Percentiles rank a stretch among this genome's conserved stretches.
Evolutionary conservation across 2,797 vertebrate genomes (phyloP).

Genomic region (Chromis chromis): DNA sequence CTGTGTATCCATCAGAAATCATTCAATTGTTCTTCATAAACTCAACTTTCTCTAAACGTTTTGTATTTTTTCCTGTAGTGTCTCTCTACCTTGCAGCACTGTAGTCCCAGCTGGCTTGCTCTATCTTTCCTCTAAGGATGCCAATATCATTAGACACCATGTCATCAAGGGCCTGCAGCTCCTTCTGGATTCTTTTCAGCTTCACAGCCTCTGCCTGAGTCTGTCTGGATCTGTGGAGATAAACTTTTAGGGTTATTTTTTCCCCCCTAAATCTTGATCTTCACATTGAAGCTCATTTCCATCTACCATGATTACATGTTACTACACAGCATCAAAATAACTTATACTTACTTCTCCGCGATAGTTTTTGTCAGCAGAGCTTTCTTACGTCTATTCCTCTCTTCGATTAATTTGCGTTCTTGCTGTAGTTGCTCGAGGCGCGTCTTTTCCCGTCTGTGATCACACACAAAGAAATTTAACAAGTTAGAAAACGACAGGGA

Average conservation of each 20-base stretch:
- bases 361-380: constrained; percentile 93
- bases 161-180: constrained; percentile 94
- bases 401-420: constrained; percentile 93
- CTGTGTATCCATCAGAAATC: too few species aligned
- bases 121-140: constrained; percentile 92
- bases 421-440: constrained; percentile 92
- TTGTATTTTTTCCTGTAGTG: neutral
- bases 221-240: constrained; percentile 89
- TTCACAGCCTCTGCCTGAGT: constrained; percentile 95
- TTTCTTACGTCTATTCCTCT: constrained; percentile 95
- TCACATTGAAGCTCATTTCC: too few species aligned
- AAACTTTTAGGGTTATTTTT: neutral
- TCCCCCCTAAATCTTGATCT: too few species aligned
- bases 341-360: constrained; percentile 90
- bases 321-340: neutral
- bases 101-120: constrained; percentile 94
- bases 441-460: constrained; percentile 88
- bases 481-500: too few species aligned
- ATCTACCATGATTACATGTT: too few species aligned
- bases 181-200: constrained; percentile 93
- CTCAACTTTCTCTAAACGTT: too few species aligned
- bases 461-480: constrained; percentile 20
- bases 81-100: constrained; percentile 86
- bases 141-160: constrained; percentile 94
- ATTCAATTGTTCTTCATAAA: too few species aligned